Percentiles rank a stretch among this genome's conserved stretches.
These are phyloP conservation scores for Podilymbus podiceps DNA, from an alignment of 2,113 vertebrate species.

Conservation along the genomic window DNA sequence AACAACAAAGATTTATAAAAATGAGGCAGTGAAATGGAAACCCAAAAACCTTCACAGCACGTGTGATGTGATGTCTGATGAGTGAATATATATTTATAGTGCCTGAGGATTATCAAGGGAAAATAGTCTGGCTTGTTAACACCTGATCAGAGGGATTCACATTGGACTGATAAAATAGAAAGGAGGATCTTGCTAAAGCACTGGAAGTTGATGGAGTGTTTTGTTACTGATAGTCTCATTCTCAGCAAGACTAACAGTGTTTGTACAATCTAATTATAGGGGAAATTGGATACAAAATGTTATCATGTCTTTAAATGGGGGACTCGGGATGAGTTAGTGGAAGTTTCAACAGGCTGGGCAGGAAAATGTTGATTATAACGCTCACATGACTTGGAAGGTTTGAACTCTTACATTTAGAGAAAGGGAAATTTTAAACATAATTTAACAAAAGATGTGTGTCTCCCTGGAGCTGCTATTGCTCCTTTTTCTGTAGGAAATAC, in stretches of 20 bases:
- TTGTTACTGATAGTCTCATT: constrained; percentile 19
- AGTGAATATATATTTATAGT: not conserved
- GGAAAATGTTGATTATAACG: not conserved
- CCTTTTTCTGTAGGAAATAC: not conserved
- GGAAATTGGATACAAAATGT: constrained; percentile 14
- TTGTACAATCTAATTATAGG: not conserved
- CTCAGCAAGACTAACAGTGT: not conserved
- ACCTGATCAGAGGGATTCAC: constrained; percentile 26
- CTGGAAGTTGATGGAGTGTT: not conserved
- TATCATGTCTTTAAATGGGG: not conserved
- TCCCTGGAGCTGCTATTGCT: not conserved
- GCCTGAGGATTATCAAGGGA: not conserved
- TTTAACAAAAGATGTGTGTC: not conserved
- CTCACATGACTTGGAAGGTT: not conserved
- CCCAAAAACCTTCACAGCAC: not conserved
- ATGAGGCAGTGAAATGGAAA: not conserved
- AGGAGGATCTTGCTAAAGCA: not conserved
- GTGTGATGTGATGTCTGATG: not conserved
- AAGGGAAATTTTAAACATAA: not conserved
- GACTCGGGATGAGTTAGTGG: not conserved
- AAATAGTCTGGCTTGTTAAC: constrained; percentile 27
- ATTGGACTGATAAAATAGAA: constrained; percentile 17
- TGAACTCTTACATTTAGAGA: not conserved
- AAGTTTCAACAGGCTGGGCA: not conserved
- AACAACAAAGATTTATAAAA: not conserved